A percentile compares a stretch with the other conserved stretches of the same genome.
Evolutionary conservation across 2,797 vertebrate genomes (phyloP).

Genomic region (Lophius americanus): DNA sequence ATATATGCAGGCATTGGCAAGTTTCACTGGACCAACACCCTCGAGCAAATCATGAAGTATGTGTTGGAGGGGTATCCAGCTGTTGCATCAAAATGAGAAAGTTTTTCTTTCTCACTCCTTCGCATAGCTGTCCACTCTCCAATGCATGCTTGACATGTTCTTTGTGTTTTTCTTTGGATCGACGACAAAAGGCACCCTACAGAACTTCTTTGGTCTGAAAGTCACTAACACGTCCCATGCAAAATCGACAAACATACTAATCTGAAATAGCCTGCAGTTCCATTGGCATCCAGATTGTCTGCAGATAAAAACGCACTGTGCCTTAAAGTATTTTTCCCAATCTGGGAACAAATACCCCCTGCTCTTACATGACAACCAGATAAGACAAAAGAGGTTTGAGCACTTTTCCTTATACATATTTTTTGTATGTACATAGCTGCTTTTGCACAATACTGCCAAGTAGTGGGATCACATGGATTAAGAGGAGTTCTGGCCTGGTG

Average conservation of each 20-base stretch:
- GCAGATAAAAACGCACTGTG: background rate
- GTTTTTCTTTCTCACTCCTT: conserved; percentile 18
- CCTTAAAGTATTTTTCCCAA: background rate
- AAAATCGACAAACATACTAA: conserved; percentile 12
- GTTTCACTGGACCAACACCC: background rate
- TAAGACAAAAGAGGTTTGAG: background rate
- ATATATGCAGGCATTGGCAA: background rate
- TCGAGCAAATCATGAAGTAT: background rate
- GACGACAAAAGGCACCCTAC: background rate
- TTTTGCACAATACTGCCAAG: conserved; percentile 17
- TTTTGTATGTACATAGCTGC: conserved; percentile 3
- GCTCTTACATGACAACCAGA: conserved; percentile 3
- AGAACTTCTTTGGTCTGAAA: conserved; percentile 4
- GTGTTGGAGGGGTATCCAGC: background rate
- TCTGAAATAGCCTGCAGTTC: conserved; percentile 2
- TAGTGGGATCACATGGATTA: conserved; percentile 4
- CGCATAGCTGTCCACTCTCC: conserved; percentile 10
- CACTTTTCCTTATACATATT: conserved; percentile 9
- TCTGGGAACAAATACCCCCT: background rate
- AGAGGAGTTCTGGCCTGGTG: conserved; percentile 11
- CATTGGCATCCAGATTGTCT: conserved; percentile 10
- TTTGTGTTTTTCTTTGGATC: conserved; percentile 5
- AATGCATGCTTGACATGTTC: conserved; percentile 13
- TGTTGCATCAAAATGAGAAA: conserved; percentile 7
- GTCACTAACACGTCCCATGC: background rate